Evolutionary conservation across 1,140 invertebrate species (phyloP).

Genomic region (Bombus cullumanus): DNA sequence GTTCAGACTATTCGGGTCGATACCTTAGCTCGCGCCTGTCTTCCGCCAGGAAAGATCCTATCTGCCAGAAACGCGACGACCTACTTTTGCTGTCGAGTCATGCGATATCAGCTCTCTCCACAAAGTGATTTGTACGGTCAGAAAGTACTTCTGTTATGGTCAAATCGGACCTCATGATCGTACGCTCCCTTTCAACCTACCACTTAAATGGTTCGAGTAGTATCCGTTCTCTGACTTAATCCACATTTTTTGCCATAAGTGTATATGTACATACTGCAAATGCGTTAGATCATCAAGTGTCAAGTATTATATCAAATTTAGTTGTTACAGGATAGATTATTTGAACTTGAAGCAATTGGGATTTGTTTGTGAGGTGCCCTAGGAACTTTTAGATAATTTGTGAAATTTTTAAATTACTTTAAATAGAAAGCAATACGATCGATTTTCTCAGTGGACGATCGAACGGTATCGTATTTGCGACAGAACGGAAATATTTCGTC

Average conservation of each 20-base stretch:
- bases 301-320: too few relatives aligned
- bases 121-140: conserved; percentile 57
- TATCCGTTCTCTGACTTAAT: background rate
- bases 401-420: too few relatives aligned
- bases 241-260: too few relatives aligned
- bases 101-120: conserved; percentile 54
- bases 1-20: conserved; percentile 58
- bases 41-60: conserved; percentile 59
- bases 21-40: conserved; percentile 59
- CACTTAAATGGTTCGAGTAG: background rate
- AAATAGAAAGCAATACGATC: background rate
- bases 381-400: too few relatives aligned
- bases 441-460: background rate
- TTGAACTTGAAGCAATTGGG: too few relatives aligned
- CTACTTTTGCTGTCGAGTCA: conserved; percentile 59
- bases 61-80: conserved; percentile 62
- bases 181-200: background rate
- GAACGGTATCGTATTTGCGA: too few relatives aligned
- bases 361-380: too few relatives aligned
- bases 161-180: conserved; percentile 33
- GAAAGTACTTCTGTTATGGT: conserved; percentile 37
- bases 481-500: background rate
- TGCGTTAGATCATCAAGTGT: too few relatives aligned
- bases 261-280: too few relatives aligned
- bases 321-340: too few relatives aligned